phyloP scores from a whole-genome alignment of 2,797 vertebrate genomes.

The Emydoidea blandingii region DNA sequence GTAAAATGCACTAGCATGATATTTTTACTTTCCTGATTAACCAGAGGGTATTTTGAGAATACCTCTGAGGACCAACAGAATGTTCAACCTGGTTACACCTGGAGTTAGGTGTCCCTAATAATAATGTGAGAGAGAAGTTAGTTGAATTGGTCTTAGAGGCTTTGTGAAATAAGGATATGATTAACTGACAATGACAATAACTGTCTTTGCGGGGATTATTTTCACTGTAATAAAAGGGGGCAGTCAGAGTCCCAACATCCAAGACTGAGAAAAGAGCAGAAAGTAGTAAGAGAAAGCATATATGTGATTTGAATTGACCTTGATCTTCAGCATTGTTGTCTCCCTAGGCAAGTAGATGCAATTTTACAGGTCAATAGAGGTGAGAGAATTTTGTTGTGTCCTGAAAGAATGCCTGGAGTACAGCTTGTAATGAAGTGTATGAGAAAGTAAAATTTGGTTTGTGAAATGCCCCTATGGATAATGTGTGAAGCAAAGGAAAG shows the following conservation, averaged over 20 bases:
- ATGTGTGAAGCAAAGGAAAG: neutral
- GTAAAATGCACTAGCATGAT: neutral
- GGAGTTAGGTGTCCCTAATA: neutral
- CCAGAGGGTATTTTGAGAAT: neutral
- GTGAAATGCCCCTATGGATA: neutral
- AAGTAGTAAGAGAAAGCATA: neutral
- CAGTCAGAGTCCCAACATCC: accelerated
- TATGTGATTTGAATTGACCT: neutral
- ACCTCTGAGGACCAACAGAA: neutral
- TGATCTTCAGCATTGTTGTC: neutral
- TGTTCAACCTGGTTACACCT: neutral
- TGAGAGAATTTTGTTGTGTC: neutral
- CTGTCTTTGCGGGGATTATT: neutral
- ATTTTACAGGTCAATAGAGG: neutral
- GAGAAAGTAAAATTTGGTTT: neutral
- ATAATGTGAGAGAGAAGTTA: slow-evolving; percentile 46
- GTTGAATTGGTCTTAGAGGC: neutral
- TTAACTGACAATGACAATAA: neutral
- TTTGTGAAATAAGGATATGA: neutral
- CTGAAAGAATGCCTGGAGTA: neutral
- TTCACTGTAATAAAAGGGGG: neutral
- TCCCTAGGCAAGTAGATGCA: neutral
- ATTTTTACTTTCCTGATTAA: neutral
- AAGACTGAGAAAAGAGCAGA: neutral
- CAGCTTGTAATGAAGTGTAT: neutral